Base-by-base conservation (phyloP, 2,113 vertebrate species). In the Solea solea region DNA sequence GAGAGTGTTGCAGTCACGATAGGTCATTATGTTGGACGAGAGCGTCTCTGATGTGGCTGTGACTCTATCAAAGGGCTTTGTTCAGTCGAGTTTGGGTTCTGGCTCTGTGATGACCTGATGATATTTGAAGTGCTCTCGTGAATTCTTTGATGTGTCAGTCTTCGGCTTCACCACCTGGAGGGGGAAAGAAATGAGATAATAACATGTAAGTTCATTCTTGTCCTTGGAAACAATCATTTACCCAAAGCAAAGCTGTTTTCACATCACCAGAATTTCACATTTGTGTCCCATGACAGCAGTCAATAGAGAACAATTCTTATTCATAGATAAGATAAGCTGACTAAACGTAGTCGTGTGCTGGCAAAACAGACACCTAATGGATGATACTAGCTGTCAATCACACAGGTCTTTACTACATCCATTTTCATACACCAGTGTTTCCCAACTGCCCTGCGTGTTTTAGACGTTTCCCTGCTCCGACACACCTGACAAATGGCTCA, bases 91-190 rank as follows among this genome's bases (percentile, higher is more conserved):
- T 45, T 53, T 7, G 3, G 5, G 15, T 11, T 9, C 11, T 61
- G 44, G 9, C 48, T 50, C 14, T 28, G 56, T 34, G 34, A 34
- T 34, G 34, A 34, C 3, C 34, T 34, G 34, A 34, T 34, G 34
- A 34, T 39, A 4, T 60, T 51, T 11, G 27, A 39, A 60, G 42
- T 27, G 5, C 44, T 44, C 46, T 44, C 8, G 21, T 42, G 27
- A 14, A 8, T 4, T 55, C 44, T 25, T n/a, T 39, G 12, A 34
- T 28, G 8, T 21, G 14, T 25, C 12, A 15, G 27, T 57, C 50
- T 16, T 21, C 55, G 53, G 21, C 15, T 62, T 9, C 21, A 2
- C 44, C 13, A 50, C 77, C 81, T 84, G 44, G 2, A 49, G 3
- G 5, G 21, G 8, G 58, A 13, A 60, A 72, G 41, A 50, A 45